These are phyloP conservation scores for Pluvialis apricaria DNA, from an alignment of 2,113 vertebrate species.

Conservation along the genomic window DNA sequence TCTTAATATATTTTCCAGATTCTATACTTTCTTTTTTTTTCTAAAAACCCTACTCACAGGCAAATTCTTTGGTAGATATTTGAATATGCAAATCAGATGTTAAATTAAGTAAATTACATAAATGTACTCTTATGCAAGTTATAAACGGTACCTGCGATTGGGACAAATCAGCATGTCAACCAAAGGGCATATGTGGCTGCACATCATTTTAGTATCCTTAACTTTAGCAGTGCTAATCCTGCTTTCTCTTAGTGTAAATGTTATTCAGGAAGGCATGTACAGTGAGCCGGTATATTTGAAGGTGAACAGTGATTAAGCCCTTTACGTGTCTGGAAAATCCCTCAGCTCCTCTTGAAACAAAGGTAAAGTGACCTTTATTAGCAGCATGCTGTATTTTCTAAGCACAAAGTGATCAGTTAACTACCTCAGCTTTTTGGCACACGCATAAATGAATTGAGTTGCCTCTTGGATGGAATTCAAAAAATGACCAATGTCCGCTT, in stretches of 20 bases:
- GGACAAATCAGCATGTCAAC: not conserved
- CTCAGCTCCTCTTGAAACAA: not conserved
- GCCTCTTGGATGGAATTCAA: not conserved
- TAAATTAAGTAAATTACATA: slow-evolving; percentile 1
- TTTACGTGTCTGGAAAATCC: not conserved
- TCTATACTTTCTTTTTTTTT: not conserved
- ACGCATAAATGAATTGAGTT: not conserved
- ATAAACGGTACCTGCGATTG: not conserved
- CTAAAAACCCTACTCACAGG: not conserved
- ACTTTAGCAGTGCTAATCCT: not conserved
- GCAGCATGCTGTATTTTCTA: not conserved
- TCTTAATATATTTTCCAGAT: slow-evolving; percentile 57
- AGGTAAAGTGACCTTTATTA: not conserved
- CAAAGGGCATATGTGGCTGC: not conserved
- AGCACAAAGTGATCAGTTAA: not conserved
- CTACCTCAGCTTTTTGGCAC: not conserved
- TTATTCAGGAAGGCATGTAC: not conserved
- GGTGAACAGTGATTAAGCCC: not conserved
- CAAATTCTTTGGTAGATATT: slow-evolving; percentile 17
- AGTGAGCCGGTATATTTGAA: not conserved
- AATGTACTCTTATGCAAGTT: not conserved
- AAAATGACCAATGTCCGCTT: not conserved
- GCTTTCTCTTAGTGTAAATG: not conserved
- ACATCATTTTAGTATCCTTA: not conserved
- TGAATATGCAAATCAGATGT: not conserved